Base-by-base conservation (phyloP, 2,888 invertebrate species). In the Ophion obscuratus region DNA sequence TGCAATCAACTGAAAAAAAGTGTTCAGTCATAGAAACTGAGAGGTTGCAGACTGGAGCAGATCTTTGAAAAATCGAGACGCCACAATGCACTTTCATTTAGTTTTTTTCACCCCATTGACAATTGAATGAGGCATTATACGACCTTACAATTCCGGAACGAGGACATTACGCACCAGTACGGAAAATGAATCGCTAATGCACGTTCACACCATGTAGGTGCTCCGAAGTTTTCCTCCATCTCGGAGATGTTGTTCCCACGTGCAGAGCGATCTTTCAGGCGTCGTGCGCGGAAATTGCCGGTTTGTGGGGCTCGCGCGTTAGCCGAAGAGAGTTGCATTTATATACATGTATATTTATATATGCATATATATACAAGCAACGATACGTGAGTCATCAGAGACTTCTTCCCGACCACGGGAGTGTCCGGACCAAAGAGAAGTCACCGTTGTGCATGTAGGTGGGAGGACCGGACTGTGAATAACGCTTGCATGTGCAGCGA, bases 401-500 rank as follows among this genome's bases (percentile, higher is more conserved):
- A 68, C 68, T 66, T 82, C 84, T 85, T 78, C 68, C 68, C 62
- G 57, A 31, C 44, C 68, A 70, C 81, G 36, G 84, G 84, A 85
- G 81, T 81, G 84, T 85, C 81, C 84, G 62, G 61, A 77, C 53
- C 77, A 27, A 81, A 77, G 77, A 73, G 76, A 76, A 84, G 80
- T 84, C 57, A 73, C 73, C 75, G 77, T 61, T 67, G 73, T 71
- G 76, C 67, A 67, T 57, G 66, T 24, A 81, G 68, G 84, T 85
- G 84, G 84, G 84, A 85, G 81, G 78, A 85, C 84, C 81, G 78
- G 84, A 77, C 68, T 78, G 68, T 62, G 81, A 67, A 66, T 57
- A 80, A 68, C 64, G 71, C 67, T 78, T 68, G 57, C 40, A 59
- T 80, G 73, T 73, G 80, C 80, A 73, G 1, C 73, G 40, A 24